Base-by-base conservation (phyloP, 2,797 vertebrate genomes). In the Zenarchopterus dispar region DNA sequence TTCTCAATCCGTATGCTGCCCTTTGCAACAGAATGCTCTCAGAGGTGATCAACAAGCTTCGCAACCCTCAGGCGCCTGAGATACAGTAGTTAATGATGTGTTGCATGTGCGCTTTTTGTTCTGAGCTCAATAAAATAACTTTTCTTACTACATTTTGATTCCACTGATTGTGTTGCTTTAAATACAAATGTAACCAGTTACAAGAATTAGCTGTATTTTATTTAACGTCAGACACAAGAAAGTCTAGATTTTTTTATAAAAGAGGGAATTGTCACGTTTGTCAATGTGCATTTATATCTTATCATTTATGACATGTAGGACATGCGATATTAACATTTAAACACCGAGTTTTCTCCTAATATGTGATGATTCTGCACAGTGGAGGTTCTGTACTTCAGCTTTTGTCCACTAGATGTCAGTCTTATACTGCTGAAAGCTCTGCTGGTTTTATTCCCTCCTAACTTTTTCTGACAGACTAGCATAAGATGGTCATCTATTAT, bases 11-110 rank as follows among this genome's bases (percentile, higher is more conserved):
- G 0, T 99, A 98, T 1, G 93, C 97, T 0, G 97, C 97, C 0
- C 94, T 99, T 50, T 99, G 97, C 90, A 99, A 99, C 89, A 95
- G 93, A 73, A 98, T 98, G 97, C 91, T 99, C 67, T 82, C 92
- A 0, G 91, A 96, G 76, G 92, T 97, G 82, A 92, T 98, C 84
- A 79, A 87, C 59, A 94, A 93, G 65, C 86, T 98, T 54, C 90
- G 91, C 28, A 91, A 94, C 57, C 94, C 95, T 0, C 55, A 86
- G 0, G 9, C 54, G 36, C 43, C 85, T 4, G 81, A 88, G 17
- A 77, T 17, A 41, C 72, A 70, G 48, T 88, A 80, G 53, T 17
- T 24, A 2, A 11, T 54, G 45, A 26, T 8, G 15, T 24, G 24
- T 56, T 21, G 17, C 17, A 0, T 52, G 15, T 21, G 13, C 13